phyloP scores from a whole-genome alignment of 2,797 vertebrate species.

The Lagorchestes hirsutus region DNA sequence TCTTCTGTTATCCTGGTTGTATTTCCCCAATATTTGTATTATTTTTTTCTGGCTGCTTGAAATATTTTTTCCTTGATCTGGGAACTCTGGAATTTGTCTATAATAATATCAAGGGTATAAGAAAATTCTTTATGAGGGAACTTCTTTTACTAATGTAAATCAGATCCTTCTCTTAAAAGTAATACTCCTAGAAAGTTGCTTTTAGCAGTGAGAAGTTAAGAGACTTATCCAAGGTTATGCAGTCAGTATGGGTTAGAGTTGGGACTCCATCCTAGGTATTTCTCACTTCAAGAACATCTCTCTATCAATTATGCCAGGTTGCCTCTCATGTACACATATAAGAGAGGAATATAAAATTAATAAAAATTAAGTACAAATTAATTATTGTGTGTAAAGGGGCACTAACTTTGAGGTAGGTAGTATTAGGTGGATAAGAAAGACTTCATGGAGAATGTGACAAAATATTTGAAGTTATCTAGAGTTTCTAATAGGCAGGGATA shows the following conservation, averaged over 20 bases:
- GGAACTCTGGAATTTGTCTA: too few relatives aligned
- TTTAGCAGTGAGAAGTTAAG: not conserved
- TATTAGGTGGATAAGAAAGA: not conserved
- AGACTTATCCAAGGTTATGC: not conserved
- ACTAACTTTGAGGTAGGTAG: fast-evolving
- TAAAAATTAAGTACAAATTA: not conserved
- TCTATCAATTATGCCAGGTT: not conserved
- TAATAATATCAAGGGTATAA: not conserved
- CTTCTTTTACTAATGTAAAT: not conserved
- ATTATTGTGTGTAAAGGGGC: not conserved
- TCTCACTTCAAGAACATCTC: not conserved
- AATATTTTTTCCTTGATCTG: too few relatives aligned
- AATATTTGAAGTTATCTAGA: not conserved
- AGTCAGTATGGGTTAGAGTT: not conserved
- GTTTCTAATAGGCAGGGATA: not conserved
- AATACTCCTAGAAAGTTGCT: not conserved
- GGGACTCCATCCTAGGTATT: not conserved
- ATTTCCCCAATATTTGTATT: too few relatives aligned
- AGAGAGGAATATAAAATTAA: not conserved
- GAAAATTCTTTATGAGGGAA: not conserved
- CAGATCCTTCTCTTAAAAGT: not conserved
- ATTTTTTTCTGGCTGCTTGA: too few relatives aligned
- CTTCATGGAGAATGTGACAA: not conserved
- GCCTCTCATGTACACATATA: not conserved
- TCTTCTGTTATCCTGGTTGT: too few relatives aligned